Base-by-base conservation (phyloP, 2,888 invertebrate genomes). In the Pandemis corylana region DNA sequence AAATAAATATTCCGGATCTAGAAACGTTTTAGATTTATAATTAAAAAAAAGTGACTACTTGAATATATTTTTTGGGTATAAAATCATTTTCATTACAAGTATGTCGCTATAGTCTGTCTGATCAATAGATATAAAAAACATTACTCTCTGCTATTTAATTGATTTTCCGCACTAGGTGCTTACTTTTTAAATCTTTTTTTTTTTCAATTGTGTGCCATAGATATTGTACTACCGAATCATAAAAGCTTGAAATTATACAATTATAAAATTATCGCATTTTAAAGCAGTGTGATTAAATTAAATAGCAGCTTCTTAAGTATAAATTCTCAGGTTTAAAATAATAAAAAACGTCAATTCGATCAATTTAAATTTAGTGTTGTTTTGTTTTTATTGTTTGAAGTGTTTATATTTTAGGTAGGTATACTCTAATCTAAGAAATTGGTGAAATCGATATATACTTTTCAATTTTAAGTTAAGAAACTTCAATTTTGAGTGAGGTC, bases 141-240 rank as follows among this genome's bases (percentile, higher is more conserved):
- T 46, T 46, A 46, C 12, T 49, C 46, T 12, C 65, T 49, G 49
- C 49, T 66, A 59, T 71, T 66, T 41, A 7, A 66, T 66, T 49
- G 49, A 13, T 49, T 44, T 44, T 59, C 36, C 41, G 59, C n/a
- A 59, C 3, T 15, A 15, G 64, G 59, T 41, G 41, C 59, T 66
- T 59, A 20, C 56, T 56, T 9, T 20, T 20, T 0, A 20, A 20
- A n/a, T n/a, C n/a, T 20, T 20, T 20, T 20, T 20, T 20, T 46
- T 49, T 36, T 36, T 56, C 13, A 13, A 46, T 65, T n/a, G 5
- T 61, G 71, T 67, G 71, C 71, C 71, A 71, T 71, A 71, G 36
- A 66, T n/a, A 36, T 15, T 51, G n/a, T 51, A 51, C n/a, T 51
- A 51, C 51, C 51, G 1, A 51, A 51, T 51, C n/a, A n/a, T n/a